Evolutionary conservation across 2,113 vertebrate species (phyloP).

Genomic region (Cacatua alba): DNA sequence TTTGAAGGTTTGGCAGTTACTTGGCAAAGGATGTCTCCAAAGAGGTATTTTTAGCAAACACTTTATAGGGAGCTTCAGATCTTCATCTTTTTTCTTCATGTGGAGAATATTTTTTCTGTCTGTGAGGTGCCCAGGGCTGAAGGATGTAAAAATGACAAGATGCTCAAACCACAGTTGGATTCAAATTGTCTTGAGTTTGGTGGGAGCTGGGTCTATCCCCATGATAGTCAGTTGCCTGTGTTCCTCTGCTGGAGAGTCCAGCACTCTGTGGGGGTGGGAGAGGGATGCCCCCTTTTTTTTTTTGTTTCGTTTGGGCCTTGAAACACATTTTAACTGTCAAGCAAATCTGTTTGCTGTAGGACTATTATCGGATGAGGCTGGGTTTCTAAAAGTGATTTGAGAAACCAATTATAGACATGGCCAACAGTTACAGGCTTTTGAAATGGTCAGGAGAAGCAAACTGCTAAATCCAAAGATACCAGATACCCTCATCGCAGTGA

Average conservation of each 20-base stretch:
- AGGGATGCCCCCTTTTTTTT: not conserved
- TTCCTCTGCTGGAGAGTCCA: not conserved
- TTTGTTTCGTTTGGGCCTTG: not conserved
- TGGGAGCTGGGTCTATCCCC: not conserved
- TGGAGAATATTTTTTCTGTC: slow-evolving; percentile 3
- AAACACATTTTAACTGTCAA: not conserved
- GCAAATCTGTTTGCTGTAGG: not conserved
- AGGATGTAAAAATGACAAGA: not conserved
- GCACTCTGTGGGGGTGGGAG: not conserved
- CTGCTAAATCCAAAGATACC: not conserved
- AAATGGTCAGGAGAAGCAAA: not conserved
- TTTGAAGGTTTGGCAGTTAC: slow-evolving; percentile 37
- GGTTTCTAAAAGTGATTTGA: not conserved
- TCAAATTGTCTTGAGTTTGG: not conserved
- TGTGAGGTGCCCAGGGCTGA: not conserved
- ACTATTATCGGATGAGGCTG: not conserved
- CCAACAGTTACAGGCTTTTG: not conserved
- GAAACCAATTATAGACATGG: not conserved
- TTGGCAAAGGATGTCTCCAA: slow-evolving; percentile 6
- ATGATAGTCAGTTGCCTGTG: not conserved
- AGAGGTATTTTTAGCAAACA: slow-evolving; percentile 18
- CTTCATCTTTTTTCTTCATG: not conserved
- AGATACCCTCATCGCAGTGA: not conserved
- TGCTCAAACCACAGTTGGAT: not conserved
- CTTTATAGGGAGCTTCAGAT: not conserved